Percentiles rank a stretch among this genome's conserved stretches.
Conservation (phyloP, 1,140 invertebrate genomes). For the Brachionus calyciflorus region DNA sequence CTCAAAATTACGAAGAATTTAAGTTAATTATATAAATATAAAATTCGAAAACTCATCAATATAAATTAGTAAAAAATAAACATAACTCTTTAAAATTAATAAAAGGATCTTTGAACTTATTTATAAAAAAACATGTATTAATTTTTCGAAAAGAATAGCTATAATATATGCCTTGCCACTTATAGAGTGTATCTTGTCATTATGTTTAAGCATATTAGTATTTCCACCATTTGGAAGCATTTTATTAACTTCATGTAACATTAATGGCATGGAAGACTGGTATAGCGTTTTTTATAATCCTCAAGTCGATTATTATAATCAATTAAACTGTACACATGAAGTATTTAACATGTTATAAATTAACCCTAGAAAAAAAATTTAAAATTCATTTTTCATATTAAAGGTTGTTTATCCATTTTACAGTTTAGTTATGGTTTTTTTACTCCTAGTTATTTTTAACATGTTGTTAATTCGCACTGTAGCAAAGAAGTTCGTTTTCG, state of each 20-base stretch:
- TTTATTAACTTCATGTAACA: background rate
- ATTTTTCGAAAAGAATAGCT: constrained; percentile 3
- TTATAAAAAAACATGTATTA: background rate
- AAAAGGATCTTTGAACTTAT: background rate
- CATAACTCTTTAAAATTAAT: no score
- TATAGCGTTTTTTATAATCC: constrained; percentile 30
- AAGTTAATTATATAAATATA: no score
- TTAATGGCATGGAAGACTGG: background rate
- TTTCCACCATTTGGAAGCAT: constrained; percentile 18
- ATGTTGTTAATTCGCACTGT: background rate
- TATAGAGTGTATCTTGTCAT: background rate
- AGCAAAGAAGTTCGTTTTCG: background rate
- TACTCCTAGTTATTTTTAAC: background rate
- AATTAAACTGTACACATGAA: constrained; percentile 32
- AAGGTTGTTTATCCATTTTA: constrained; percentile 41
- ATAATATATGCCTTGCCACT: constrained; percentile 11
- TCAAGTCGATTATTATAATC: constrained; percentile 21
- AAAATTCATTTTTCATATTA: background rate
- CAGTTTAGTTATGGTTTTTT: constrained; percentile 36
- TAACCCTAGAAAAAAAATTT: background rate
- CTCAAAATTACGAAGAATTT: no score
- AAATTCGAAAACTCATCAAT: no score
- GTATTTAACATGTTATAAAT: no score
- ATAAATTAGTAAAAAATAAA: no score
- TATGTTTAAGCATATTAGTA: background rate